These are phyloP conservation scores for Oryzias javanicus DNA, from an alignment of 2,113 vertebrate genomes.

Conservation along the genomic window DNA sequence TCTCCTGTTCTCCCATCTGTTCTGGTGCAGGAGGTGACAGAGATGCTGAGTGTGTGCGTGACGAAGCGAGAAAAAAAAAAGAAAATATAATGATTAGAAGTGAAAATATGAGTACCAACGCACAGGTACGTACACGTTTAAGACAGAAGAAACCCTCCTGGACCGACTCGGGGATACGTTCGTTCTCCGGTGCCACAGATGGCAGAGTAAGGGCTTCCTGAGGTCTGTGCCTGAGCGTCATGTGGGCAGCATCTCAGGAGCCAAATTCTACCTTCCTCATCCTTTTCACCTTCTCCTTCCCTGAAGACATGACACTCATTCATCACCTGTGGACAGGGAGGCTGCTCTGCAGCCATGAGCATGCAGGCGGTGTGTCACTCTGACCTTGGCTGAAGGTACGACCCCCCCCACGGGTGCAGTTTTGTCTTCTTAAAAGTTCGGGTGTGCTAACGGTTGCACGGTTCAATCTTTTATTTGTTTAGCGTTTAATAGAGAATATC, in stretches of 20 bases:
- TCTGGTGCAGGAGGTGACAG: slow-evolving; percentile 50
- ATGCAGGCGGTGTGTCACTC: slow-evolving; percentile 47
- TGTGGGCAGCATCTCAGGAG: slow-evolving; percentile 57
- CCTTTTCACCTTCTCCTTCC: slow-evolving; percentile 38
- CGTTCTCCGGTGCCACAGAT: slow-evolving; percentile 60
- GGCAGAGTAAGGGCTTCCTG: slow-evolving; percentile 63
- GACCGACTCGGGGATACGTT: slow-evolving; percentile 1
- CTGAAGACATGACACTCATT: slow-evolving; percentile 66
- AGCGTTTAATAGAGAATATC: too few species aligned
- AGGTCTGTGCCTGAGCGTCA: slow-evolving; percentile 64
- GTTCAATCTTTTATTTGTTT: too few species aligned
- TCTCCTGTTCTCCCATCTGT: slow-evolving; percentile 73
- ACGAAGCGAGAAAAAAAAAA: not conserved
- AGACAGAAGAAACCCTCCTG: slow-evolving; percentile 1
- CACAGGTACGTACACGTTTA: not conserved
- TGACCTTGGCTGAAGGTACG: slow-evolving; percentile 60
- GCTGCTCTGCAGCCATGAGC: slow-evolving; percentile 51
- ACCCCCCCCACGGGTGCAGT: slow-evolving; percentile 16
- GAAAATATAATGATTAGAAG: slow-evolving; percentile 7
- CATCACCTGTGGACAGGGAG: slow-evolving; percentile 60
- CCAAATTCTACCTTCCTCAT: slow-evolving; percentile 60
- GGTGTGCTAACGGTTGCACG: not conserved
- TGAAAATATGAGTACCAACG: not conserved
- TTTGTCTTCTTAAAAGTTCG: slow-evolving; percentile 15
- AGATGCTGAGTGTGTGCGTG: slow-evolving; percentile 16